Evolutionary conservation across 1,140 invertebrate genomes (phyloP), one percentile per base, ranked within the genome.

Genomic region (Sminthurinus signatus): DNA sequence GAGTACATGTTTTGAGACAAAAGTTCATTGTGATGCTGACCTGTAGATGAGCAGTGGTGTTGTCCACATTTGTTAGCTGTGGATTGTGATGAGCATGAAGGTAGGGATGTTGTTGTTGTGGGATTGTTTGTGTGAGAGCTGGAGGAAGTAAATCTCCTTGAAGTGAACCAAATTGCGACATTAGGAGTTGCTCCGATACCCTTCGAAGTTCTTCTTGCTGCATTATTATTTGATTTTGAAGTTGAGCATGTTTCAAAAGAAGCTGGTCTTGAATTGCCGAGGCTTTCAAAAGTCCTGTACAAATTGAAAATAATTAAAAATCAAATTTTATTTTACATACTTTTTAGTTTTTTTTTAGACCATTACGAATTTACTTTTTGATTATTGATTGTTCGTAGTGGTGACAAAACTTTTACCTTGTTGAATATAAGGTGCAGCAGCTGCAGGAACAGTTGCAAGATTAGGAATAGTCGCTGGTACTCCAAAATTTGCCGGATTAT

Each of bases 181-280:
- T 84, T n/a, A 91, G 76, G 28, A 93, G 77, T 73, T 92, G 89
- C 73, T 93, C 88, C 23, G 88, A 89, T 2, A 92, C 87, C 64
- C 85, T 82, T 44, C 86, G 79, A 64, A 93, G 74, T 75, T 93
- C 89, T 73, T 91, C 88, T 73, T 93, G 89, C 72, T 93, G 89
- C 71, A 88, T 84, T 28, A 88, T 82, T 61, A 93, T 92, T 67
- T 89, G 80, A 72, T 89, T 85, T 70, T 92, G 88, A 31, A 93
- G 77, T 74, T 91, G 85, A 68, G 88, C 88, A 69, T 92, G 89
- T 70, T 91, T 91, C 2, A 85, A 81, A 74, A 90, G 86, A 71
- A 92, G 75, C 75, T 89, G 86, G 72, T 86, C 86, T 75, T 87
- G 84, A 44, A 86, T n/a, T n/a, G n/a, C n/a, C n/a, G n/a, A n/a